Base-by-base conservation (phyloP, 2,888 invertebrate genomes). In the Sphaeridia pumilis region DNA sequence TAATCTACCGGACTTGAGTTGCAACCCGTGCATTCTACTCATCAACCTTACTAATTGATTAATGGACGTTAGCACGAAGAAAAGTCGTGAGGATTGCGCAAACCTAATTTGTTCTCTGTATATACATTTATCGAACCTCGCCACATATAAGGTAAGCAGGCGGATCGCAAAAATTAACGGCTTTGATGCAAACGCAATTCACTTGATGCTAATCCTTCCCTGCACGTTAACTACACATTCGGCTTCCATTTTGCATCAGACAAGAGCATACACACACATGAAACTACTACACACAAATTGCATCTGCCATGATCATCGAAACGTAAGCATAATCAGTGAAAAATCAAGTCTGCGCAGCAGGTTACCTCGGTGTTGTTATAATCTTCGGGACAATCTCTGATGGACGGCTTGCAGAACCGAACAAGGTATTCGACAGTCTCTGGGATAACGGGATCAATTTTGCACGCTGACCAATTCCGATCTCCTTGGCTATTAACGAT, bases 361-460 rank as follows among this genome's bases (percentile, higher is more conserved):
- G 64, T 63, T 31, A 71, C 68, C 22, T 69, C 69, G 1, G 67
- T 66, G 47, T 70, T 68, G 1, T 67, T 69, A 69, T 72, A 73
- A 28, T 68, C 68, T 1, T 67, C 57, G 1, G 69, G 68, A 55
- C 73, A 73, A 5, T 68, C 64, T 41, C 66, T 65, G 28, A 70
- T 66, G 21, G 66, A 66, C 0, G 68, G 65, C 27, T 67, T 66
- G 56, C 74, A 74, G n/a, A 69, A 65, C 1, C 73, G 67, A 7
- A 72, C 68, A 22, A 67, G 58, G 52, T 68, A 65, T 10, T 64
- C 63, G 1, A 71, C 67, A 3, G 66, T 66, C 20, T 67, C 65
- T 1, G 72, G 70, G 36, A 70, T 66, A 2, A 69, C 65, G 0
- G 73, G 72, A 57, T 73, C 70, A 4, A 73, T 63, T 3, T 63